Evolutionary conservation across 2,113 vertebrate species (phyloP).

Genomic region (Stigmatopora nigra): DNA sequence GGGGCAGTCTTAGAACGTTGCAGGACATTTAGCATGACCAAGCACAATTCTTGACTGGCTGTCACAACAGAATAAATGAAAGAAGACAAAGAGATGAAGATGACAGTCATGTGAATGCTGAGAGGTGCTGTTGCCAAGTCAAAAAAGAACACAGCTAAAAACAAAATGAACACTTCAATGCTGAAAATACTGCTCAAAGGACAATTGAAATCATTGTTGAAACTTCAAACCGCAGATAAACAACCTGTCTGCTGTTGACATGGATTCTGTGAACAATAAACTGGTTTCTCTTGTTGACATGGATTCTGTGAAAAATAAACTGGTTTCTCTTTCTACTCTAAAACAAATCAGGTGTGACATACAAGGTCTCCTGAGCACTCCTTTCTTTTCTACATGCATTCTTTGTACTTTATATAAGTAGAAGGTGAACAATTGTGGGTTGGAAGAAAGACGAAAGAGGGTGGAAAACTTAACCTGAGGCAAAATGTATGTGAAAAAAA

Average conservation of each 20-base stretch:
- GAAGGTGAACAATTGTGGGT: background rate
- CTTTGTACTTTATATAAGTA: background rate
- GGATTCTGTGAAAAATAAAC: background rate
- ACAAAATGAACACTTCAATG: background rate
- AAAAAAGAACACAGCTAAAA: background rate
- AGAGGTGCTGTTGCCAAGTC: background rate
- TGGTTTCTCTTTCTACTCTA: background rate
- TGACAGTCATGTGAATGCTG: background rate
- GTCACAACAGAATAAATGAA: constrained; percentile 38
- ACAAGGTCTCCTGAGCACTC: background rate
- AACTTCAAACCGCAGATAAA: background rate
- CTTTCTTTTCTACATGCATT: background rate
- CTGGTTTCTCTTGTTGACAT: background rate
- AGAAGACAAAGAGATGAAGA: constrained; percentile 1
- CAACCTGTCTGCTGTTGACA: background rate
- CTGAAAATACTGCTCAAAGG: background rate
- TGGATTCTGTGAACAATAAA: background rate
- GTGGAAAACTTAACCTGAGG: constrained; percentile 1
- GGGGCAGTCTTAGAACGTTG: constrained; percentile 34
- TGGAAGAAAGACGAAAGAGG: background rate
- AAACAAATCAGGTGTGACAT: background rate
- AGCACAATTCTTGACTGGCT: constrained; percentile 42
- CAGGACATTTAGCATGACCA: constrained; percentile 46
- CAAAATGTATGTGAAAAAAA: background rate
- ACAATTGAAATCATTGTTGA: too few species aligned